phyloP scores from a whole-genome alignment of 2,113 vertebrate genomes.

The Trochalopteron elliotii region DNA sequence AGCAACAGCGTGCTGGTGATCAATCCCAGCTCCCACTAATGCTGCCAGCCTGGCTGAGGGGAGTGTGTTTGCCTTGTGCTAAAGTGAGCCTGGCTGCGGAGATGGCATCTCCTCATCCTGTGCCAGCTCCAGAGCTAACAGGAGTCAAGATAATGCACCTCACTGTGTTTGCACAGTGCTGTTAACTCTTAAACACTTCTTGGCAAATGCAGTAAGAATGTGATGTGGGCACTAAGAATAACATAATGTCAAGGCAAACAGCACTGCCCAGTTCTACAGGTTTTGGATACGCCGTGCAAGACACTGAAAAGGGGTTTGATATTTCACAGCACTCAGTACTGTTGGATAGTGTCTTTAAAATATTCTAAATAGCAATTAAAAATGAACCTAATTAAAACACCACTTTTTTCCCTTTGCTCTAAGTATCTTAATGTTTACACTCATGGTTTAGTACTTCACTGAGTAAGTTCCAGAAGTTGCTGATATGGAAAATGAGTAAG shows the following conservation, averaged over 20 bases:
- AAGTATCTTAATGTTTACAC: not conserved
- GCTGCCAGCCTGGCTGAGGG: constrained; percentile 56
- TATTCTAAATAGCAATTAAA: not conserved
- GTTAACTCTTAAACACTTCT: not conserved
- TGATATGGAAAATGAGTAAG: not conserved
- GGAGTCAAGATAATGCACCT: constrained; percentile 60
- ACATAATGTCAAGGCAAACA: not conserved
- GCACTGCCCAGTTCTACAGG: not conserved
- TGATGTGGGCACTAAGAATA: not conserved
- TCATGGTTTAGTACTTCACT: not conserved
- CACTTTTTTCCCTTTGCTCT: not conserved
- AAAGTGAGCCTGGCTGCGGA: constrained; percentile 58
- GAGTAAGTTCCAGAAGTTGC: not conserved
- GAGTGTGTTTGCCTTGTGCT: constrained; percentile 74
- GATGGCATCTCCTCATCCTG: constrained; percentile 68
- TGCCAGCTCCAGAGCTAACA: constrained; percentile 61
- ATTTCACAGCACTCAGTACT: not conserved
- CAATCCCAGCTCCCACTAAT: constrained; percentile 67
- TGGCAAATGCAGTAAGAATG: not conserved
- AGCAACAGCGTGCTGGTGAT: constrained; percentile 71
- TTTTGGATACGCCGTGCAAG: not conserved
- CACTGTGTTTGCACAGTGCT: constrained; percentile 42
- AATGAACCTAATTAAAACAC: not conserved
- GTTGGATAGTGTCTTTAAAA: not conserved
- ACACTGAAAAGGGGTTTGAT: not conserved